Base-by-base conservation (phyloP, 1,140 invertebrate genomes). In the Drosophila carrolli region DNA sequence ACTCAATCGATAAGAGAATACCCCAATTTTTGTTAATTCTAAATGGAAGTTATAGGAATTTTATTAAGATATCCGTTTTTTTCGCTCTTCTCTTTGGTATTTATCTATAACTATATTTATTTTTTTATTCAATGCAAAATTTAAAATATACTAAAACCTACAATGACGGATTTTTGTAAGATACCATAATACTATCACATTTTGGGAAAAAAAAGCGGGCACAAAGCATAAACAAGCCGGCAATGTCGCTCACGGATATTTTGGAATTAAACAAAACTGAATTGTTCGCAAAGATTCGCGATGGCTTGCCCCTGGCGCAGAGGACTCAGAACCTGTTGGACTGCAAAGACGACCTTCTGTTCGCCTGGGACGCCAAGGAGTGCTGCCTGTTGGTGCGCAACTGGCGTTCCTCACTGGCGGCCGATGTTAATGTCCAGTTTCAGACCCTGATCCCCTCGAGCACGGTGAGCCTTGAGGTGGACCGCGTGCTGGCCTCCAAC, bases 291-390 rank as follows among this genome's bases (percentile, higher is more conserved):
- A 89, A 91, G 73, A 83, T 92, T 35, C 89, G 91, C 38, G 29
- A 68, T 59, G 70, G 67, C 4, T 51, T 92, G 46, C 70, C 91
- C 7, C 29, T 71, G 16, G 55, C 81, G 29, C 66, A 74, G 10
- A 75, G 78, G 11, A 90, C 90, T 0, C 91, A 91, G 57, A 90
- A 92, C 63, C 54, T 92, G 6, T 38, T 92, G 41, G 91, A 92
- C 56, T 92, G 81, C 51, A 91, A 90, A 44, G 92, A 92, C 47
- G 92, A 92, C 70, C 23, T 92, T 35, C 55, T 92, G 0, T 92
- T 82, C 58, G 91, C 56, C 6, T 92, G 92, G 92, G 79, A 91
- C 51, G 73, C 84, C 0, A 61, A 51, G 11, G 81, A 90, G 0
- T 74, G 68, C 23, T 81, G 76, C 8, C 9, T 92, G 37, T 35